phyloP scores from a whole-genome alignment of 2,797 vertebrate species.

The Gymnothorax javanicus region DNA sequence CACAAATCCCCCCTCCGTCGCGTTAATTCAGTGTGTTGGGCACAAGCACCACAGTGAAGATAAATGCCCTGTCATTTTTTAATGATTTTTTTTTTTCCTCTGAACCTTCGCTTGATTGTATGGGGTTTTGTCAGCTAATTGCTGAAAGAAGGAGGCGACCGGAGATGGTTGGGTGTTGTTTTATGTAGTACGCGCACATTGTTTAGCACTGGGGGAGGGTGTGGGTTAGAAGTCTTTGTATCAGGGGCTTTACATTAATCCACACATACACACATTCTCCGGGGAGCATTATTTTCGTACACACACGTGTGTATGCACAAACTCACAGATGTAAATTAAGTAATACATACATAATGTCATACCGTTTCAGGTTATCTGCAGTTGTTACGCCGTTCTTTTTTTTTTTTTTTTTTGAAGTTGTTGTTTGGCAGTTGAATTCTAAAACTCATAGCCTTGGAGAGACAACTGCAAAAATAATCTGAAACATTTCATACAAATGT shows the following conservation, averaged over 20 bases:
- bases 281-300: conserved; percentile 38
- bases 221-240: conserved; percentile 53
- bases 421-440: neutral
- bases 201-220: conserved; percentile 49
- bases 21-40: conserved; percentile 68
- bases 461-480: neutral
- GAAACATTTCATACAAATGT: neutral
- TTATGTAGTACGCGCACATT: conserved; percentile 65
- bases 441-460: neutral
- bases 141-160: conserved; percentile 62
- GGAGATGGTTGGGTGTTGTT: conserved; percentile 64
- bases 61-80: conserved; percentile 78
- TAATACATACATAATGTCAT: conserved; percentile 4
- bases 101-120: conserved; percentile 72
- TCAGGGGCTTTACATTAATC: conserved; percentile 56
- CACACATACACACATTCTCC: conserved; percentile 30
- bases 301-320: conserved; percentile 31
- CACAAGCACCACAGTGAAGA: conserved; percentile 73
- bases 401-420: neutral
- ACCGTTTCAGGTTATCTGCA: neutral
- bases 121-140: conserved; percentile 73
- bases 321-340: conserved; percentile 5
- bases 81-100: conserved; percentile 76
- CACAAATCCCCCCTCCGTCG: conserved; percentile 62
- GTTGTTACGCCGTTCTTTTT: conserved; percentile 1